Percentiles rank a stretch among this genome's conserved stretches.
These are phyloP conservation scores for Eleginops maclovinus DNA, from an alignment of 2,113 vertebrate genomes.

Conservation along the genomic window DNA sequence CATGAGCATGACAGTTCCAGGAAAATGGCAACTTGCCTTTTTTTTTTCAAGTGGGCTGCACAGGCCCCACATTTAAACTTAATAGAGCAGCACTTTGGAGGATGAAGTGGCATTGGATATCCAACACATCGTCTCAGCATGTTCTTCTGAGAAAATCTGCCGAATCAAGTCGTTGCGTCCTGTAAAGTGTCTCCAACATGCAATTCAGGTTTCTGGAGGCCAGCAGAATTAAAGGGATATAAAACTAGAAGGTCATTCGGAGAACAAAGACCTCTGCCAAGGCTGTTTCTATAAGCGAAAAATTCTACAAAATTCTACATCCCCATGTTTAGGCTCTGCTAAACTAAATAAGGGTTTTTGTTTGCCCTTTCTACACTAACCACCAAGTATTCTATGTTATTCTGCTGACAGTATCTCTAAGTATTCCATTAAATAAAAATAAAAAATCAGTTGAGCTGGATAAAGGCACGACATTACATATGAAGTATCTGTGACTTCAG, in stretches of 20 bases:
- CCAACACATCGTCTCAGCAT: conserved; percentile 9
- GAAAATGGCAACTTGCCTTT: conserved; percentile 55
- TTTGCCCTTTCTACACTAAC: too few species aligned
- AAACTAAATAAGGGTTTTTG: too few species aligned
- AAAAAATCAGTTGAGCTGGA: conserved; percentile 17
- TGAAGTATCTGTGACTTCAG: conserved; percentile 3
- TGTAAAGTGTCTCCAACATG: conserved; percentile 15
- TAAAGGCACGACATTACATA: conserved; percentile 13
- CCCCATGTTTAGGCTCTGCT: too few species aligned
- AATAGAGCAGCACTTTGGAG: conserved; percentile 45
- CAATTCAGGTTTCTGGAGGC: conserved; percentile 17
- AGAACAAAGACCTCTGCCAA: too few species aligned
- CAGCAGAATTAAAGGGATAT: not conserved
- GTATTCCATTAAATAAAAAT: conserved; percentile 35
- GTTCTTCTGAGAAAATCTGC: conserved; percentile 14
- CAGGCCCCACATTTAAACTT: conserved; percentile 34
- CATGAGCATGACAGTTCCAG: conserved; percentile 49
- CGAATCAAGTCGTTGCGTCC: conserved; percentile 11
- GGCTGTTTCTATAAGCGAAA: too few species aligned
- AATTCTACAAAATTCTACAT: too few species aligned
- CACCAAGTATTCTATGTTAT: too few species aligned
- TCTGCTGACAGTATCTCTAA: not conserved
- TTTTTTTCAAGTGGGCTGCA: conserved; percentile 22
- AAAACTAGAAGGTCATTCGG: too few species aligned
- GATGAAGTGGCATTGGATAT: conserved; percentile 29